Evolutionary conservation across 2,797 vertebrate species (phyloP), one percentile per base, ranked within the genome.

Genomic region (Champsocephalus esox): DNA sequence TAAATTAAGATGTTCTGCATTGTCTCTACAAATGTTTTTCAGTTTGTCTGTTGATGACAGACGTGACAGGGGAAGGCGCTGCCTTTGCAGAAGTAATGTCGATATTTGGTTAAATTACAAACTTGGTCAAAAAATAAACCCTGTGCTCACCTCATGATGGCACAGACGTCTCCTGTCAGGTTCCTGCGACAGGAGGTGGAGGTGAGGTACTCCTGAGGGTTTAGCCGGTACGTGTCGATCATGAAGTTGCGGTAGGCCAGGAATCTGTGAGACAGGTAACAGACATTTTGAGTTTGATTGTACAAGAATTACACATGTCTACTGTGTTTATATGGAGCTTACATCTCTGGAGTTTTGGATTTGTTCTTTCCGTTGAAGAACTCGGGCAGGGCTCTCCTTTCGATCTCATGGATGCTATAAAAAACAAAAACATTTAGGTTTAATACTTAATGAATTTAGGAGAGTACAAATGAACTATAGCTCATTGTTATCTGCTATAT

Each of bases 351-450:
- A 65, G 98, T 97, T 94, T 99, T 99, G 28, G 98, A 99, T 77
- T 99, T 99, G 91, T 99, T 99, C 85, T 99, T 99, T 0, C 97
- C 97, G 0, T 99, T 99, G 91, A 99, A 99, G 84, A 99, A 99
- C 48, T 99, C 98, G 0, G 98, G 98, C 48, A 99, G 94, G 0
- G 98, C 98, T 14, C 98, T 95, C 3, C 97, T 96, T 74, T 99
- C 98, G 0, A 99, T 99, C 73, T 98, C 97, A 11, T 99, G 98
- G 87, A 99, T 99, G 38, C 98, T 99, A 66, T 66, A 0, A 54
- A 14, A 17, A 54, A 1, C 9, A 19, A 38, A 34, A 34, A 34
- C 21, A 16, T 3, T 9, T 50, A 14, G 24, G 41, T 71, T 71
- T 51, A 12, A 32, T 1, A 0, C 38, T 49, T 16, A 43, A 2